Evolutionary conservation across 2,113 vertebrate species (phyloP), one percentile per base, ranked within the genome.

Genomic region (Chloebia gouldiae): DNA sequence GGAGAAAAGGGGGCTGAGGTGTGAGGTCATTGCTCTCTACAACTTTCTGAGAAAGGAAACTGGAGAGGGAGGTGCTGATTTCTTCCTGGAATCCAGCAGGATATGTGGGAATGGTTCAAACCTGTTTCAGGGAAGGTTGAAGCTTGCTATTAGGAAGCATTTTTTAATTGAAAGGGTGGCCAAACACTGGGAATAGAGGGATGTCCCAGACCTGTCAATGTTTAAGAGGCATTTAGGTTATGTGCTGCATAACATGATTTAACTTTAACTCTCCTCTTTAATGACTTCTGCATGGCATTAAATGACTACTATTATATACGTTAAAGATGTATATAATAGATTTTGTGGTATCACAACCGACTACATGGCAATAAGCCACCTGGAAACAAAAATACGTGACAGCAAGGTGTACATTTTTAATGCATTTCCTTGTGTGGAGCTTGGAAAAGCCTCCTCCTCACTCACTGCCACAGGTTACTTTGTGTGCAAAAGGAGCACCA

Each of bases 351-450:
- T 90, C 63, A 80, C 50, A 77, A 69, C 25, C 77, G 42, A 23
- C 37, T 79, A 59, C 35, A 25, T 81, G 54, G 69, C 49, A 86
- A 69, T 87, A 88, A 86, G 73, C 47, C 69, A 89, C 49, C 53
- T 86, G 73, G 79, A 94, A 50, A 77, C 30, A 65, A 19, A 92
- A 91, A 73, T 63, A 53, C 8, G 6, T 77, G 42, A 50, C 57
- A 73, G 4, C 12, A 16, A 5, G 33, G 30, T 65, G 51, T 93
- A 44, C 12, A 73, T 92, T 86, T 91, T 88, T 60, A 92, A 85
- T 81, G 31, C 14, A 30, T 90, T 91, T 90, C 75, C 23, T 89
- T 42, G 13, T 56, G 28, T 61, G 57, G 50, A 15, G 16, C 31
- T 94, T 88, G 70, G 69, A 53, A 86, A 79, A 49, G 2, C 7